Percentiles rank a stretch among this genome's conserved stretches.
Evolutionary conservation across 2,888 invertebrate species (phyloP).

Genomic region (Cephalotes varians): DNA sequence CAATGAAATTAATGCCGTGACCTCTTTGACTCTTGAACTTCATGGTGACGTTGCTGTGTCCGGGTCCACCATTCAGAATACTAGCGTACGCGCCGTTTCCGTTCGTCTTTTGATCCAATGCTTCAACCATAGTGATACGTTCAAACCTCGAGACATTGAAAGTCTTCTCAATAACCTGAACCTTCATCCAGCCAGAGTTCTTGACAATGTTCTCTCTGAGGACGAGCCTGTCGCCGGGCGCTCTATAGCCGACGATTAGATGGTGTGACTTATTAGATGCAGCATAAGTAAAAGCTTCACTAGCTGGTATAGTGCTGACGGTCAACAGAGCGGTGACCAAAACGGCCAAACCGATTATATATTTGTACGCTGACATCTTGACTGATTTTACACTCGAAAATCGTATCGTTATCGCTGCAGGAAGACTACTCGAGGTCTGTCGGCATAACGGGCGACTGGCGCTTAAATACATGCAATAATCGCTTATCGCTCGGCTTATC

Average conservation of each 20-base stretch:
- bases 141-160: slow-evolving; percentile 70
- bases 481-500: slow-evolving; percentile 68
- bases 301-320: slow-evolving; percentile 45
- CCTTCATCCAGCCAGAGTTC: slow-evolving; percentile 74
- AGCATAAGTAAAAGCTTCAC: background rate
- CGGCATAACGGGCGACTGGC: background rate
- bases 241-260: slow-evolving; percentile 74
- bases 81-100: slow-evolving; percentile 86
- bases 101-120: slow-evolving; percentile 84
- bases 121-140: slow-evolving; percentile 83
- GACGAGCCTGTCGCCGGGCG: slow-evolving; percentile 72
- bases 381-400: background rate
- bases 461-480: slow-evolving; percentile 63
- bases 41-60: slow-evolving; percentile 80
- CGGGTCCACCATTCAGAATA: slow-evolving; percentile 85
- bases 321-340: slow-evolving; percentile 39
- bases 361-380: slow-evolving; percentile 59
- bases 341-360: slow-evolving; percentile 46
- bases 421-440: slow-evolving; percentile 20
- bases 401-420: background rate
- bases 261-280: slow-evolving; percentile 71
- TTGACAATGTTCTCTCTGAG: slow-evolving; percentile 72
- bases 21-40: slow-evolving; percentile 86
- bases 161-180: slow-evolving; percentile 73
- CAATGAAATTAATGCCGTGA: slow-evolving; percentile 85